Evolutionary conservation across 2,113 vertebrate species (phyloP).

Genomic region (Numenius arquata): DNA sequence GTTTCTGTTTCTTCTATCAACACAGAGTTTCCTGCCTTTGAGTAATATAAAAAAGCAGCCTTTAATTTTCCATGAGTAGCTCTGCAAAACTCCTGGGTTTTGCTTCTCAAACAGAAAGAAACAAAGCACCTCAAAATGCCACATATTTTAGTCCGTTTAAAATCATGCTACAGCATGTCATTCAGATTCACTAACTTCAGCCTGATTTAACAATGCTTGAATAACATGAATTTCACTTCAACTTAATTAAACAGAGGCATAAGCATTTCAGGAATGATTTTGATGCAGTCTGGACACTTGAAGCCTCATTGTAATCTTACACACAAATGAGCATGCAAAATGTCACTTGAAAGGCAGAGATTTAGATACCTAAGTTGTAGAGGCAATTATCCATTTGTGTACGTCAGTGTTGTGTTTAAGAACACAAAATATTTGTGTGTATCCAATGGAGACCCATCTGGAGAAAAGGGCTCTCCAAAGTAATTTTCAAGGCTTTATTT

Average conservation of each 20-base stretch:
- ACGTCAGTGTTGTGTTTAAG: neutral
- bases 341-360: constrained; percentile 48
- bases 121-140: neutral
- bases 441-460: neutral
- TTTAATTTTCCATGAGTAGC: neutral
- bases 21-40: neutral
- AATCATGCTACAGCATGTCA: constrained; percentile 18
- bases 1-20: neutral
- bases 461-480: constrained; percentile 26
- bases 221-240: constrained; percentile 59
- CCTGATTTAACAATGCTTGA: constrained; percentile 52
- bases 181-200: constrained; percentile 44
- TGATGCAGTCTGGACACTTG: constrained; percentile 41
- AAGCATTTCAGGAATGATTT: constrained; percentile 57
- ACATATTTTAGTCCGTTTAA: constrained; percentile 11
- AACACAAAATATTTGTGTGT: constrained; percentile 22
- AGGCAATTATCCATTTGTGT: constrained; percentile 53
- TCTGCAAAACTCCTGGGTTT: neutral
- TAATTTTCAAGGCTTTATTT: constrained; percentile 31
- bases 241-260: constrained; percentile 52
- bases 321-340: constrained; percentile 56
- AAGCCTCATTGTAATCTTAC: constrained; percentile 43
- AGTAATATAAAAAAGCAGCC: neutral
- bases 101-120: neutral
- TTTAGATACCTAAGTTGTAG: constrained; percentile 43